These are phyloP conservation scores for Nebria salina DNA, from an alignment of 2,888 invertebrate species.

Conservation along the genomic window DNA sequence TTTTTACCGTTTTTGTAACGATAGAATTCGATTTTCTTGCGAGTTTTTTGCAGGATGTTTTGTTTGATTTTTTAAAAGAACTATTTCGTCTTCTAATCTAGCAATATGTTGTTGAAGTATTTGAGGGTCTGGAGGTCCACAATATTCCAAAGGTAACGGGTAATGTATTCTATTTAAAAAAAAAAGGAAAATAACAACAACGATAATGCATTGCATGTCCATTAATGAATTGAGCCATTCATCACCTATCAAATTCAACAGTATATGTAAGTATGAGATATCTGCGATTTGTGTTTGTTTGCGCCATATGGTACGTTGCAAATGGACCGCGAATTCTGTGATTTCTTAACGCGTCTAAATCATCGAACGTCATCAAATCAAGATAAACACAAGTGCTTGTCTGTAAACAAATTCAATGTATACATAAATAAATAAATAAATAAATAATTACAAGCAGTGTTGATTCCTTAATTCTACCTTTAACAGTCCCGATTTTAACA, in stretches of 20 bases:
- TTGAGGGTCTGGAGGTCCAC: conserved; percentile 65
- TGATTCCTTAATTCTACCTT: conserved; percentile 57
- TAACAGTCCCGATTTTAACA: conserved; percentile 66
- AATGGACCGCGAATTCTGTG: conserved; percentile 56
- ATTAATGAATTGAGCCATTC: not conserved
- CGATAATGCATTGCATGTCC: conserved; percentile 14
- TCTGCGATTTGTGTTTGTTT: conserved; percentile 60
- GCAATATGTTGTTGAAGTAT: conserved; percentile 65
- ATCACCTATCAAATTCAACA: conserved; percentile 66
- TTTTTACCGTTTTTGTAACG: conserved; percentile 46
- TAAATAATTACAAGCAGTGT: no score
- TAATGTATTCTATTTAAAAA: conserved; percentile 63
- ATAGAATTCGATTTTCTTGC: conserved; percentile 37
- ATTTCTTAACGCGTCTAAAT: conserved; percentile 63
- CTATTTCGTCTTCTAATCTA: conserved; percentile 63
- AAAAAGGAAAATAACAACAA: no score
- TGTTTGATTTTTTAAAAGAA: conserved; percentile 56
- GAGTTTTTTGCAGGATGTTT: conserved; percentile 17
- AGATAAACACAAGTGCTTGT: conserved; percentile 65
- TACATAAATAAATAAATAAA: no score
- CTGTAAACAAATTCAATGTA: conserved; percentile 54
- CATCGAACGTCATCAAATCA: conserved; percentile 66
- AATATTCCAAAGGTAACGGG: conserved; percentile 66
- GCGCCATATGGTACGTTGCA: conserved; percentile 50
- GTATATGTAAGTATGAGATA: conserved; percentile 67